Percentiles rank a stretch among this genome's conserved stretches.
Conservation (phyloP, 2,888 invertebrate species). For the Itoplectis maculator region DNA sequence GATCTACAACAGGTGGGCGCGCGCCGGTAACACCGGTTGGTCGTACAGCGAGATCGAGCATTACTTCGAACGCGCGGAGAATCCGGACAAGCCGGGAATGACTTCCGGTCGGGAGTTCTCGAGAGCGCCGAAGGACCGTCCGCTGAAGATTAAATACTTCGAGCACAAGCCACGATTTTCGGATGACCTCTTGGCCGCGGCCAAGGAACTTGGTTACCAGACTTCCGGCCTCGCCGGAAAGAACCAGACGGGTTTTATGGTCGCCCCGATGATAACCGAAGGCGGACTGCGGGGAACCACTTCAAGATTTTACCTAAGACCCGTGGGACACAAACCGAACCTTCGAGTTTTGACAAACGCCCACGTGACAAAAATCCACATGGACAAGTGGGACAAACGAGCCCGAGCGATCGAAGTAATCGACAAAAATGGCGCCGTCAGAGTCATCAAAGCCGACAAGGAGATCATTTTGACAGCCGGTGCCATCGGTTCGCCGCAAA, state of each 20-base stretch:
- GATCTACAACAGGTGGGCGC: slow-evolving; percentile 87
- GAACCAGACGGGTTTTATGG: slow-evolving; percentile 82
- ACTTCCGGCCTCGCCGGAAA: slow-evolving; percentile 76
- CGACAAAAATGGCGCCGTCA: slow-evolving; percentile 81
- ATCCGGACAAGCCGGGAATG: slow-evolving; percentile 77
- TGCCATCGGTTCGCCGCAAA: slow-evolving; percentile 85
- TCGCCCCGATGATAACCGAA: slow-evolving; percentile 84
- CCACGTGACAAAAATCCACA: slow-evolving; percentile 84
- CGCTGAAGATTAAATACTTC: slow-evolving; percentile 81
- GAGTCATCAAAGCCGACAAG: slow-evolving; percentile 83
- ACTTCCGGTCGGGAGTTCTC: slow-evolving; percentile 70
- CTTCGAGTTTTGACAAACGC: slow-evolving; percentile 85
- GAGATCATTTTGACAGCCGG: slow-evolving; percentile 86
- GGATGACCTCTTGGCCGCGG: slow-evolving; percentile 78
- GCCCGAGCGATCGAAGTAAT: slow-evolving; percentile 87
- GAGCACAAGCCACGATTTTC: slow-evolving; percentile 78
- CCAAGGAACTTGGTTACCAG: slow-evolving; percentile 82
- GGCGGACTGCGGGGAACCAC: slow-evolving; percentile 85
- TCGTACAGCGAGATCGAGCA: slow-evolving; percentile 85
- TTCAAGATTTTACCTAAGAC: slow-evolving; percentile 85
- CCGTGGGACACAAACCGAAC: slow-evolving; percentile 83
- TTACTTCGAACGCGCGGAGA: slow-evolving; percentile 86
- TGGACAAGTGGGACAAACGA: slow-evolving; percentile 80
- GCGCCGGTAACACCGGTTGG: slow-evolving; percentile 86
- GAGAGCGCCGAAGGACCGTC: slow-evolving; percentile 70